Conservation (phyloP, 2,888 invertebrate genomes). For the Drosophila siamana region DNA sequence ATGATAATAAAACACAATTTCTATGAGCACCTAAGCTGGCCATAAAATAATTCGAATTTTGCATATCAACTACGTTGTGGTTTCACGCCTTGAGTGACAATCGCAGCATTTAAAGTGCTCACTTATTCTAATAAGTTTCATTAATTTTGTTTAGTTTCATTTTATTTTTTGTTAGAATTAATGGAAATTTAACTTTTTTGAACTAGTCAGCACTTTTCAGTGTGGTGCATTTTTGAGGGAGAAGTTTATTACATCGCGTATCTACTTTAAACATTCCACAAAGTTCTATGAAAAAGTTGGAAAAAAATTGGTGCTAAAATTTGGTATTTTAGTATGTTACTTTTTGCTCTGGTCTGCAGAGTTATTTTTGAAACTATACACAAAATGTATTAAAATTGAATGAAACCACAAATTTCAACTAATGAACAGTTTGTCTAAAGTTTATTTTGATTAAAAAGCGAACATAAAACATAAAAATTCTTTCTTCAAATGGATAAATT, state of each 20-base stretch:
- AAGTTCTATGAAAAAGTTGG: background rate
- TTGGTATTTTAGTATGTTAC: background rate
- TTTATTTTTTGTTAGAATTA: background rate
- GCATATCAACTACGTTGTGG: background rate
- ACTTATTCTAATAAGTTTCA: background rate
- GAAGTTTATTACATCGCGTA: no score
- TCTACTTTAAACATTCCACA: no score
- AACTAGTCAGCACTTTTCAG: background rate
- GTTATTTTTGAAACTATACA: background rate
- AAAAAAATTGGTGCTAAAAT: background rate
- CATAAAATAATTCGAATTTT: background rate
- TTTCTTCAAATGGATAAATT: no score
- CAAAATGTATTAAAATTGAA: background rate
- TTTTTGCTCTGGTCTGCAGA: background rate
- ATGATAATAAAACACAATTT: background rate
- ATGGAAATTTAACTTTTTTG: background rate
- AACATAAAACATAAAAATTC: no score
- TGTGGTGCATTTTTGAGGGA: background rate
- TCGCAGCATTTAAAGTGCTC: background rate
- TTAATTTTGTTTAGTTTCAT: background rate
- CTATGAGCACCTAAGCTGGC: background rate
- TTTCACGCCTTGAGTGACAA: constrained; percentile 6
- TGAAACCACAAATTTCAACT: background rate
- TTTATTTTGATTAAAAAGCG: background rate
- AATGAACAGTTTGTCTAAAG: background rate